Evolutionary conservation across 1,140 invertebrate species (phyloP).

Genomic region (Latrodectus geometricus): DNA sequence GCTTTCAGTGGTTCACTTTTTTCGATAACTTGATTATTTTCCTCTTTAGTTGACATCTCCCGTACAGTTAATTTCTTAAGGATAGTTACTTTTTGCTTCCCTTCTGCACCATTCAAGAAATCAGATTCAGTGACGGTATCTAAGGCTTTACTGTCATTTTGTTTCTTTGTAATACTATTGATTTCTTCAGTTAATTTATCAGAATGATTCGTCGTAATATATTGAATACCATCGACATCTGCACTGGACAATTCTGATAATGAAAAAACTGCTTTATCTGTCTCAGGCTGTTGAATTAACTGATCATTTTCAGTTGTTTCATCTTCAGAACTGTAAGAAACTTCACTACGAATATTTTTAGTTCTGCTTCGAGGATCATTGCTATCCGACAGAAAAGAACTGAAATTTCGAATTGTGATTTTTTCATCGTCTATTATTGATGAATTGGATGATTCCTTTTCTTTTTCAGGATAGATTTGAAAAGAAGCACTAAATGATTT

Average conservation of each 20-base stretch:
- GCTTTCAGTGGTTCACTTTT: neutral
- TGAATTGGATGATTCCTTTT: too few relatives aligned
- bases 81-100: slow-evolving; percentile 26
- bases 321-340: too few relatives aligned
- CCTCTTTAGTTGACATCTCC: slow-evolving; percentile 14
- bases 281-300: too few relatives aligned
- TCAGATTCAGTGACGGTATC: neutral
- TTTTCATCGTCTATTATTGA: too few relatives aligned
- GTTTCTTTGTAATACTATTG: neutral
- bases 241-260: neutral
- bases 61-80: slow-evolving; percentile 8
- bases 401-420: too few relatives aligned
- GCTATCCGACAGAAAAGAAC: too few relatives aligned
- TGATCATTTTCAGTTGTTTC: too few relatives aligned
- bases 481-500: too few relatives aligned
- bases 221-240: neutral
- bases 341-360: too few relatives aligned
- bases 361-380: too few relatives aligned
- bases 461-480: too few relatives aligned
- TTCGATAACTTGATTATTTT: slow-evolving; percentile 14
- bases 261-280: too few relatives aligned
- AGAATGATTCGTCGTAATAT: neutral
- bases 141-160: neutral
- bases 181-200: neutral
- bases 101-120: neutral